Base-by-base conservation (phyloP, 1,140 invertebrate genomes). In the Brachionus sp. region DNA sequence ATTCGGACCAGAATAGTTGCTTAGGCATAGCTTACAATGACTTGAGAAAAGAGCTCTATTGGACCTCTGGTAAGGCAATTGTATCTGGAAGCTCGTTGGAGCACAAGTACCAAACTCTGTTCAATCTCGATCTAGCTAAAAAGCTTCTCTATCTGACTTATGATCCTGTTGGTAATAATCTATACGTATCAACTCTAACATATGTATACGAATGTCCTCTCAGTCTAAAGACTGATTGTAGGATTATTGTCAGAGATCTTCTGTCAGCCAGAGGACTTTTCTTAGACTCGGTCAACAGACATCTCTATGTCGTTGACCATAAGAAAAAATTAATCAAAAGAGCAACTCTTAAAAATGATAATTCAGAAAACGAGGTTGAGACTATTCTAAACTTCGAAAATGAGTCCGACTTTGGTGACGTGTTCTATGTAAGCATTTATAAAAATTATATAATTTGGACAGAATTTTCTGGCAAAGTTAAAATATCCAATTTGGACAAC, bases 391-490 rank as follows among this genome's bases (percentile, higher is more conserved):
- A 62, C 39, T 44, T 37, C 9, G 62, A 80, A 80, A 19, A 16
- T 13, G 33, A 42, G 16, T 12, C 50, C 16, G 77, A 80, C 12
- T 25, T 80, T 5, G 77, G 77, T 13, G 77, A 80, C 35, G 50
- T 80, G n/a, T 80, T 80, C 62, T 80, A 80, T 35, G 29, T 80
- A 7, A 35, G 13, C 33, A 0, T 80, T 0, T 80, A 16, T 12
- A 66, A 62, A 57, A 80, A 80, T 62, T 57, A 62, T 23, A 62
- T 80, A 1, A 62, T 80, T 37, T 80, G 77, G 77, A 80, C 50
- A 23, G 77, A 80, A 35, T 80, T 80, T 66, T 80, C 77, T 62
- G 77, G 77, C n/a, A 80, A 62, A 80, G 29, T 80, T 62, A 80
- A 80, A 80, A 80, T 62, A 13, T 37, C 50, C 23, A 62, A 80